Percentiles rank a stretch among this genome's conserved stretches.
Conservation (phyloP, 2,797 vertebrate genomes). For the Chelonia mydas region DNA sequence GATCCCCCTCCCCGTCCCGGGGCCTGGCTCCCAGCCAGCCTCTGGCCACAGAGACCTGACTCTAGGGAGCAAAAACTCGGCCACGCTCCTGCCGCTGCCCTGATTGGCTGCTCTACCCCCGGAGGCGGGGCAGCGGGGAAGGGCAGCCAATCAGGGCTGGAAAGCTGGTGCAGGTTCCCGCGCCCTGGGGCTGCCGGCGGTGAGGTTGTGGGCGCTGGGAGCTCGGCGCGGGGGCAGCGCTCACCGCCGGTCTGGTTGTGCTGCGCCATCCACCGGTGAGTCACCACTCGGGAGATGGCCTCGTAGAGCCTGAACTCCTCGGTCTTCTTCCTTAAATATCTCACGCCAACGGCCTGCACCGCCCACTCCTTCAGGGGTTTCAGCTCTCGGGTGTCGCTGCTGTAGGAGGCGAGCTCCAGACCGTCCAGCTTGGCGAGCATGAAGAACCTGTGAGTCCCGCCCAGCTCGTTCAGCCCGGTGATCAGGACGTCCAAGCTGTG, state of each 20-base stretch:
- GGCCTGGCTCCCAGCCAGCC: not conserved
- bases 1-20: rapidly evolving
- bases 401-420: not conserved
- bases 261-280: not conserved
- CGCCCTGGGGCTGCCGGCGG: no score
- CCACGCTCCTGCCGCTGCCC: no score
- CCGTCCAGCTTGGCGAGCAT: not conserved
- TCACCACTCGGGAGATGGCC: not conserved
- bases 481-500: no score
- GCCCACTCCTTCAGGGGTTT: not conserved
- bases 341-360: not conserved
- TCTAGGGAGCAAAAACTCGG: no score
- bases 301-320: not conserved
- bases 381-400: not conserved
- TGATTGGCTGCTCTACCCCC: no score
- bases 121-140: no score
- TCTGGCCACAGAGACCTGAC: not conserved
- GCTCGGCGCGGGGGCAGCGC: no score
- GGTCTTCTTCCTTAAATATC: not conserved
- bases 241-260: not conserved
- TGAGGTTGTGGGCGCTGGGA: no score
- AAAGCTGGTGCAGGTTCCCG: no score
- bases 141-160: no score
- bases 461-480: not conserved
- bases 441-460: not conserved